These are phyloP conservation scores for Xenus cinereus DNA, from an alignment of 2,113 vertebrate genomes.

Conservation along the genomic window DNA sequence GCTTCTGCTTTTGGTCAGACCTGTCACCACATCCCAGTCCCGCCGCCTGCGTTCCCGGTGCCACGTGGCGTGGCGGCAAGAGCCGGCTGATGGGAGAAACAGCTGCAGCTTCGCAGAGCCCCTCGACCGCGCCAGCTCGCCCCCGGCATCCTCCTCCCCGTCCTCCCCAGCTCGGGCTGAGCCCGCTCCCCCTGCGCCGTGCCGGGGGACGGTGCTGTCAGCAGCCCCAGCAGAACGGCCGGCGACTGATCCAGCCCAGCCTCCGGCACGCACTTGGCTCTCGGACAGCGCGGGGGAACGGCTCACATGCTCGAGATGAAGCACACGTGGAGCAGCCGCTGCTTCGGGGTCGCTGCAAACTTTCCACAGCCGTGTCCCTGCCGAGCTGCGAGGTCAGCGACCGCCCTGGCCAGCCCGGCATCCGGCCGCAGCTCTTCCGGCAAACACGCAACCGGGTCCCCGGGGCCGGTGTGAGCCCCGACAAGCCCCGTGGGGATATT, in stretches of 20 bases:
- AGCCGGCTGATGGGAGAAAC: neutral
- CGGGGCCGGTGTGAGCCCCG: neutral
- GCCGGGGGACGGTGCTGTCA: neutral
- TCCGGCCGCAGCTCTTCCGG: neutral
- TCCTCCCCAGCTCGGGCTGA: neutral
- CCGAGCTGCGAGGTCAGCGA: neutral
- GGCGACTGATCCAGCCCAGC: neutral
- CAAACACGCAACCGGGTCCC: neutral
- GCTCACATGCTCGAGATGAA: neutral
- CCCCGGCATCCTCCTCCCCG: fast-evolving
- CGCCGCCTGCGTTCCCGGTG: fast-evolving
- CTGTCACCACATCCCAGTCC: neutral
- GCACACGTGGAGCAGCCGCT: neutral
- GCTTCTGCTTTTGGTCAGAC: slow-evolving; percentile 21
- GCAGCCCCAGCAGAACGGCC: neutral
- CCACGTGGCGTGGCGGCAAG: fast-evolving
- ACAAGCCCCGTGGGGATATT: neutral
- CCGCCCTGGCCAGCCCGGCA: neutral
- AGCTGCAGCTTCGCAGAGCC: neutral
- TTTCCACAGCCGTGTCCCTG: neutral
- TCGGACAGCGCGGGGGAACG: fast-evolving
- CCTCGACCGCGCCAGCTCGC: neutral
- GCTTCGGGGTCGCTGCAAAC: neutral
- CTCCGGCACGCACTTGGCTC: neutral
- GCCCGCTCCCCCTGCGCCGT: neutral